Evolutionary conservation across 2,113 vertebrate genomes (phyloP).

Genomic region (Hippocampus comes): DNA sequence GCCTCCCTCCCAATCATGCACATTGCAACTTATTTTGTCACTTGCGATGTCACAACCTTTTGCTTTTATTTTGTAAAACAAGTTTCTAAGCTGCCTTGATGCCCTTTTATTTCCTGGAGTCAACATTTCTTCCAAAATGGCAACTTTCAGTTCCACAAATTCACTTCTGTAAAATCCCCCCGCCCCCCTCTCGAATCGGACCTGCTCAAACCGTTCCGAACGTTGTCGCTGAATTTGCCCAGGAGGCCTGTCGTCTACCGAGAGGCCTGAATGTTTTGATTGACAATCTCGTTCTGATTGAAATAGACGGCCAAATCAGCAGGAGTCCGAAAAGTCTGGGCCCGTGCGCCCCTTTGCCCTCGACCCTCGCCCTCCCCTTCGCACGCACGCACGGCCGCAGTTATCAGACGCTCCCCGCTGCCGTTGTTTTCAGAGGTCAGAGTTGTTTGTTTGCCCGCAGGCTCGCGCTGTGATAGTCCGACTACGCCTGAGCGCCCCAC

Average conservation of each 20-base stretch:
- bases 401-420: constrained; percentile 59
- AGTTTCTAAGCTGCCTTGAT: no score
- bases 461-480: constrained; percentile 57
- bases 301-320: constrained; percentile 2
- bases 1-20: no score
- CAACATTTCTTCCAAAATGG: no score
- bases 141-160: no score
- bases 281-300: neutral
- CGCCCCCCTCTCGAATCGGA: no score
- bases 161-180: no score
- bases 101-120: no score
- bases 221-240: neutral
- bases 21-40: no score
- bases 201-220: no score
- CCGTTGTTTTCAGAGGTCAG: constrained; percentile 61
- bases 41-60: no score
- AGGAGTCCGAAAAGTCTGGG: constrained; percentile 38
- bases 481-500: constrained; percentile 30
- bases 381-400: constrained; percentile 12
- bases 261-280: neutral
- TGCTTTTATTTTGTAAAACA: no score
- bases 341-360: constrained; percentile 32
- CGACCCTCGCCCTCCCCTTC: constrained; percentile 24
- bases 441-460: constrained; percentile 64
- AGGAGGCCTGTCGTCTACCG: neutral